A percentile compares a stretch with the other conserved stretches of the same genome.
Conservation (phyloP, 2,113 vertebrate genomes). For the Tupaia chinensis region DNA sequence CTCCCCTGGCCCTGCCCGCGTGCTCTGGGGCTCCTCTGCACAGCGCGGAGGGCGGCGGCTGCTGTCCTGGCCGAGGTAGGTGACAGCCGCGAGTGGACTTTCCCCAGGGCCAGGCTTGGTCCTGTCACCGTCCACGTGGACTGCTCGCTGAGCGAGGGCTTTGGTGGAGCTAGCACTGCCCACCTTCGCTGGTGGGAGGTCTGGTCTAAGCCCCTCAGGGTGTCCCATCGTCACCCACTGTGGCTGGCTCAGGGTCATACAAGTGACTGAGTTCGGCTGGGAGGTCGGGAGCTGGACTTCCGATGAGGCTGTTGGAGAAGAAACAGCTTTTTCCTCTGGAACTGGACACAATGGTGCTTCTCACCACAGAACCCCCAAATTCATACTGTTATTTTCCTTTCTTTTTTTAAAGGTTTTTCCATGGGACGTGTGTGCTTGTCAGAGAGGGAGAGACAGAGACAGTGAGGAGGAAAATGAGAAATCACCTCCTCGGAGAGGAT, state of each 20-base stretch:
- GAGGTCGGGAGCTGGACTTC: background rate
- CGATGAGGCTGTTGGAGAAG: background rate
- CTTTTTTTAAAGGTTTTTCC: too few relatives aligned
- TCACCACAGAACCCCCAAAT: conserved; percentile 81
- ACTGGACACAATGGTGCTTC: conserved; percentile 89
- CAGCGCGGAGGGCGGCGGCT: background rate
- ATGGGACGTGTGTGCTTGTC: too few relatives aligned
- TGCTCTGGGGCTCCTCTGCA: background rate
- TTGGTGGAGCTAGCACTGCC: background rate
- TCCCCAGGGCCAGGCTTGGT: background rate
- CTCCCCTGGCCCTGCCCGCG: background rate
- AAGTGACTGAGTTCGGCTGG: background rate
- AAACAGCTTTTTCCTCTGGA: background rate
- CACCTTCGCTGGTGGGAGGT: too few relatives aligned
- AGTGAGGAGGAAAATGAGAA: too few relatives aligned
- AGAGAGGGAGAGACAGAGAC: too few relatives aligned
- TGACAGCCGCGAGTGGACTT: background rate
- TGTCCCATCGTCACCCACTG: background rate
- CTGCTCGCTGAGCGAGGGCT: fast-evolving
- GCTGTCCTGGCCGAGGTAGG: fast-evolving
- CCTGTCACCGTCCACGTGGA: fast-evolving
- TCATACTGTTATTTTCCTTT: conserved; percentile 69
- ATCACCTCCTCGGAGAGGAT: too few relatives aligned
- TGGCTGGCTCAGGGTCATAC: background rate
- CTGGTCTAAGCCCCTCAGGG: background rate